Conservation (phyloP, 2,888 invertebrate genomes). For the Unio pictorum region DNA sequence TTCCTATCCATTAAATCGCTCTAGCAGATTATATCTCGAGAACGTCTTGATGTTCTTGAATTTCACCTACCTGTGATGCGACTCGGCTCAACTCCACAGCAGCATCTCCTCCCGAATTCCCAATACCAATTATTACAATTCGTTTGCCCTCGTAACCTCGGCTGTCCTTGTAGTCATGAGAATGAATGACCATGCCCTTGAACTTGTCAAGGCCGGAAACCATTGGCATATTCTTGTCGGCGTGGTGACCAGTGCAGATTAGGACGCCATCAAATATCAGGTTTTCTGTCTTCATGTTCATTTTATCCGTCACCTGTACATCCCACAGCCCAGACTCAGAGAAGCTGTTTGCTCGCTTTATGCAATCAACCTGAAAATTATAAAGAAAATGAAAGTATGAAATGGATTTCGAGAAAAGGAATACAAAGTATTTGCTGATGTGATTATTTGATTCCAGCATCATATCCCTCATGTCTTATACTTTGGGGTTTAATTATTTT, state of each 20-base stretch:
- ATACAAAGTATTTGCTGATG: neutral
- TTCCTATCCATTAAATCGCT: too few species aligned
- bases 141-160: constrained; percentile 61
- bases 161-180: constrained; percentile 60
- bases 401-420: neutral
- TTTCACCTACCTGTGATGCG: constrained; percentile 57
- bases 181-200: constrained; percentile 58
- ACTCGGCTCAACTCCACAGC: constrained; percentile 71
- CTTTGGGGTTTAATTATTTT: too few species aligned
- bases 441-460: too few species aligned
- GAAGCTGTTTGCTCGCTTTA: constrained; percentile 11
- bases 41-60: too few species aligned
- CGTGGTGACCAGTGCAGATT: constrained; percentile 64
- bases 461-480: too few species aligned
- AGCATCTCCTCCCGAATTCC: constrained; percentile 73
- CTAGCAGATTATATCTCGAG: too few species aligned
- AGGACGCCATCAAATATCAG: constrained; percentile 57
- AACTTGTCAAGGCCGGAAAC: constrained; percentile 55
- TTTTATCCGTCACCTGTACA: constrained; percentile 44
- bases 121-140: constrained; percentile 73
- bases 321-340: constrained; percentile 56
- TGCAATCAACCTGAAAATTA: constrained; percentile 2
- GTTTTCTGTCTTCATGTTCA: constrained; percentile 31
- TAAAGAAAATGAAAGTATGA: neutral
- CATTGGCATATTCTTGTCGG: constrained; percentile 44